Evolutionary conservation across 2,113 vertebrate species (phyloP).

Genomic region (Protomyctophum bolini): DNA sequence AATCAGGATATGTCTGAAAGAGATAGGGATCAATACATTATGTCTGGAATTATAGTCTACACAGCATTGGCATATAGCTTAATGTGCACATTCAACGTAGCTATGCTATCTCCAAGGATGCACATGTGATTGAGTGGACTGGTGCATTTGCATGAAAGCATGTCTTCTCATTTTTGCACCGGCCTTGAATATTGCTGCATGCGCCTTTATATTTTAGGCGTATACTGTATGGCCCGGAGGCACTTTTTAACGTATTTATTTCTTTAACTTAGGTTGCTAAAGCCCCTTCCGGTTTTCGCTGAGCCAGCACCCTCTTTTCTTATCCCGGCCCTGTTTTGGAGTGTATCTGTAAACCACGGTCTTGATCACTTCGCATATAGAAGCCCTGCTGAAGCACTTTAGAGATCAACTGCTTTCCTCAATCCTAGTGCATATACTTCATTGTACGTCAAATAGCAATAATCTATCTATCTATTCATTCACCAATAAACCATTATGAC

Average conservation of each 20-base stretch:
- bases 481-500: too few species aligned
- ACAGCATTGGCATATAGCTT: slow-evolving; percentile 19
- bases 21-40: slow-evolving; percentile 38
- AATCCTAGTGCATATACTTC: too few species aligned
- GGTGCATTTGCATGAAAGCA: slow-evolving; percentile 2
- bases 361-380: too few species aligned
- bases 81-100: slow-evolving; percentile 30
- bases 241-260: slow-evolving; percentile 2
- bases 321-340: too few species aligned
- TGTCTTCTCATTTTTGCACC: background rate
- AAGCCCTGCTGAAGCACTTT: too few species aligned
- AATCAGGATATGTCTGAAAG: slow-evolving; percentile 35
- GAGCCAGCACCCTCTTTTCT: too few species aligned
- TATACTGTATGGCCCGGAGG: background rate
- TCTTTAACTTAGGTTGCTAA: too few species aligned
- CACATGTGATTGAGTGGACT: background rate
- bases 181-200: background rate
- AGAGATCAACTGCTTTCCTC: too few species aligned
- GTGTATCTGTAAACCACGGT: too few species aligned
- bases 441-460: too few species aligned
- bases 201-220: background rate
- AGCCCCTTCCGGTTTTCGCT: too few species aligned
- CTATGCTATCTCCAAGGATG: slow-evolving; percentile 16
- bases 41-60: slow-evolving; percentile 27
- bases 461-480: too few species aligned